These are phyloP conservation scores for Neria commutata DNA, from an alignment of 2,888 invertebrate genomes.

Conservation along the genomic window DNA sequence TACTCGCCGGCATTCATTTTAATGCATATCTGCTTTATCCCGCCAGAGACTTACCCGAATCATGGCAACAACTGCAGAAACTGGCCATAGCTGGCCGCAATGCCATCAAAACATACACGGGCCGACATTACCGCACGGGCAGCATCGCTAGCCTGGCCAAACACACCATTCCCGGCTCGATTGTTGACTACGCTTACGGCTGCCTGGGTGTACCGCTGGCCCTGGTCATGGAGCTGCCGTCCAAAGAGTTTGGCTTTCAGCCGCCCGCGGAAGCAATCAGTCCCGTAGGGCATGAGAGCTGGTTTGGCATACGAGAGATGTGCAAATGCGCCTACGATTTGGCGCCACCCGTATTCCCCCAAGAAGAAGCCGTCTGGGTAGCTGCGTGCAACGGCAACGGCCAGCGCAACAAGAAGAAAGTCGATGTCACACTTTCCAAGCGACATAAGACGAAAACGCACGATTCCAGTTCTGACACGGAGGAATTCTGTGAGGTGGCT, in stretches of 20 bases:
- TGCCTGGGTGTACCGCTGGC: conserved; percentile 54
- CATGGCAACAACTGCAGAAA: conserved; percentile 48
- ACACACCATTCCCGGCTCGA: conserved; percentile 54
- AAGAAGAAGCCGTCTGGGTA: not conserved
- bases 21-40: too few species aligned
- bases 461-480: too few species aligned
- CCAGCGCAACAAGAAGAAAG: conserved; percentile 9
- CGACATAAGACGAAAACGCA: too few species aligned
- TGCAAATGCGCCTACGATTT: conserved; percentile 51
- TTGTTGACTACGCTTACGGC: conserved; percentile 60
- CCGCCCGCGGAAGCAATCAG: conserved; percentile 54
- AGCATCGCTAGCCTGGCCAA: conserved; percentile 54
- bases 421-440: not conserved
- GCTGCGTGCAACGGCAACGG: not conserved
- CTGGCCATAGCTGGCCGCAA: conserved; percentile 54
- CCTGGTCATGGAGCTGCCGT: conserved; percentile 59
- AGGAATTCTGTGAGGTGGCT: too few species aligned
- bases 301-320: conserved; percentile 61
- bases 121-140: conserved; percentile 57
- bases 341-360: not conserved
- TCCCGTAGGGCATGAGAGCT: conserved; percentile 57
- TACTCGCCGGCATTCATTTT: too few species aligned
- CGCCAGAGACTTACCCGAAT: conserved; percentile 46
- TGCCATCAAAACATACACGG: conserved; percentile 56
- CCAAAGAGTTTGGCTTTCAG: conserved; percentile 56